These are phyloP conservation scores for Melieria omissa DNA, from an alignment of 2,888 invertebrate genomes.

Conservation along the genomic window DNA sequence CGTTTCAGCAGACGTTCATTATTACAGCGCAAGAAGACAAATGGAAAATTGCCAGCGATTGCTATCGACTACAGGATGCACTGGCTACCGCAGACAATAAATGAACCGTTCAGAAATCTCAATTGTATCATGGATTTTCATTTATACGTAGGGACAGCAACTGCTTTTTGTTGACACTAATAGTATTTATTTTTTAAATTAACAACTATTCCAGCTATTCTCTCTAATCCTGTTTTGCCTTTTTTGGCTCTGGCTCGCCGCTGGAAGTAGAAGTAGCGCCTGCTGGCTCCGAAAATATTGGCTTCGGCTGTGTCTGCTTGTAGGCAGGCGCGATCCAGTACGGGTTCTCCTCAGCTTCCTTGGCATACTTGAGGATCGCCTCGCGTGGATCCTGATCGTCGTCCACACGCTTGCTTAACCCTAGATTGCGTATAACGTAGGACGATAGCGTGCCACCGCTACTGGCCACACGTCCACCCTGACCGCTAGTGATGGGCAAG, in stretches of 20 bases:
- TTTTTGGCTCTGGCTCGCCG: conserved; percentile 60
- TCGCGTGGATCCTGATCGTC: conserved; percentile 95
- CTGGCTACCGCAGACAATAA: conserved; percentile 46
- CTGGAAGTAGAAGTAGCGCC: not conserved
- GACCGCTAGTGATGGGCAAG: conserved; percentile 87
- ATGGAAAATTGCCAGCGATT: conserved; percentile 94
- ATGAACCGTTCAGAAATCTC: not conserved
- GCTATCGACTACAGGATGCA: conserved; percentile 80
- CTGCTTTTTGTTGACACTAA: conserved; percentile 4
- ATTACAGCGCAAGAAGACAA: conserved; percentile 89
- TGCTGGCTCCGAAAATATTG: conserved; percentile 71
- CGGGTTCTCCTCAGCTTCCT: conserved; percentile 95
- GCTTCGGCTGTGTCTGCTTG: conserved; percentile 86
- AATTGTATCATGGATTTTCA: not conserved
- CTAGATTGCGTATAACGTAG: conserved; percentile 94
- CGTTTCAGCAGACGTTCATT: conserved; percentile 87
- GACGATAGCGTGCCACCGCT: conserved; percentile 94
- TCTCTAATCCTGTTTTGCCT: conserved; percentile 57
- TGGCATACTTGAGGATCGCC: conserved; percentile 93
- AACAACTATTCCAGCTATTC: not conserved
- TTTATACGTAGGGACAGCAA: not conserved
- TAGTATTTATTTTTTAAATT: not conserved
- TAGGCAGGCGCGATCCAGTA: conserved; percentile 97
- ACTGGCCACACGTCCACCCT: conserved; percentile 93
- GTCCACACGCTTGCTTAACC: conserved; percentile 89